Conservation (phyloP, 2,797 vertebrate genomes). For the Apogon talboti region DNA sequence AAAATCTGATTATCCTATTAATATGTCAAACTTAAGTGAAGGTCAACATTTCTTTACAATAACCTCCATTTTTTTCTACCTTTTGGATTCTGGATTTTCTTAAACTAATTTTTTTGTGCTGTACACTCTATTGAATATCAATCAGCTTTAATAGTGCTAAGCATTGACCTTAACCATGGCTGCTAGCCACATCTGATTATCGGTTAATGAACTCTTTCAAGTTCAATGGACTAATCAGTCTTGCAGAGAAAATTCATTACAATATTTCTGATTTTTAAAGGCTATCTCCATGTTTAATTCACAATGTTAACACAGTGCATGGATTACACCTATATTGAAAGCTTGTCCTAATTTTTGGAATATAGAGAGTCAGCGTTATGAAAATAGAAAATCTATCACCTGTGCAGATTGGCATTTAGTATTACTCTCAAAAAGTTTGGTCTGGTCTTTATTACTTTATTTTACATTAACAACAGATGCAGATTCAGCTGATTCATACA, state of each 20-base stretch:
- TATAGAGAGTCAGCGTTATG: slow-evolving; percentile 41
- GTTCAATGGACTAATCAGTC: slow-evolving; percentile 75
- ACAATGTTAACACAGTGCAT: slow-evolving; percentile 63
- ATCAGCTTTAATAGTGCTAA: slow-evolving; percentile 71
- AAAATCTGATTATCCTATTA: slow-evolving; percentile 18
- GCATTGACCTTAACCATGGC: slow-evolving; percentile 74
- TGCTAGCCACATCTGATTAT: slow-evolving; percentile 72
- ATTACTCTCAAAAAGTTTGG: slow-evolving; percentile 29
- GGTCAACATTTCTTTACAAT: slow-evolving; percentile 50
- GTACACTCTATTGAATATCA: slow-evolving; percentile 79
- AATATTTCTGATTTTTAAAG: slow-evolving; percentile 63
- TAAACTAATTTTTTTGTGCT: slow-evolving; percentile 72
- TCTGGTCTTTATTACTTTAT: slow-evolving; percentile 2
- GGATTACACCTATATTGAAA: slow-evolving; percentile 54
- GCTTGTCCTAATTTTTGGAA: slow-evolving; percentile 43
- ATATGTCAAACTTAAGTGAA: slow-evolving; percentile 39
- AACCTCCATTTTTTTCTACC: slow-evolving; percentile 26
- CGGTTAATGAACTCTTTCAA: slow-evolving; percentile 81
- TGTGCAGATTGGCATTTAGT: slow-evolving; percentile 36
- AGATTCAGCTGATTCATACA: not conserved
- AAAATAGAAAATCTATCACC: slow-evolving; percentile 26
- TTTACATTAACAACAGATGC: not conserved
- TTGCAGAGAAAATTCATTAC: slow-evolving; percentile 78
- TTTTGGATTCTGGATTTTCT: slow-evolving; percentile 60
- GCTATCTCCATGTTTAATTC: slow-evolving; percentile 73